Percentiles rank a stretch among this genome's conserved stretches.
Conservation (phyloP, 2,888 invertebrate species). For the Phyto melanocephala region DNA sequence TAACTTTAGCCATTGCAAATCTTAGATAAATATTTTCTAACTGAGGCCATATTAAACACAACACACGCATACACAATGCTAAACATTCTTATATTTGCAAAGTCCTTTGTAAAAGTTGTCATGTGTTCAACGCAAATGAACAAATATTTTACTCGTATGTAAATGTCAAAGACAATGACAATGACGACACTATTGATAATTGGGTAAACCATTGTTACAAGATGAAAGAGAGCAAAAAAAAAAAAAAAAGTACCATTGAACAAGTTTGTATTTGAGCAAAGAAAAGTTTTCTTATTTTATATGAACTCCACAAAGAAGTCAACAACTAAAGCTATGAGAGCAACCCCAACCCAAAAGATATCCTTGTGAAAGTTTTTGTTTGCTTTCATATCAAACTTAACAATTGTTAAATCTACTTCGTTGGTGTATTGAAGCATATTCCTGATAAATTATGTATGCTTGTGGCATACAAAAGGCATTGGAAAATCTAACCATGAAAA, state of each 20-base stretch:
- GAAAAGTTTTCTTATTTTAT: slow-evolving; percentile 43
- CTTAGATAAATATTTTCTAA: slow-evolving; percentile 18
- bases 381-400: slow-evolving; percentile 29
- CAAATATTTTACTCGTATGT: slow-evolving; percentile 27
- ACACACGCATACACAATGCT: not conserved
- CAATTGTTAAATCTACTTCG: slow-evolving; percentile 36
- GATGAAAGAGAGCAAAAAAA: not conserved
- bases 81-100: not conserved
- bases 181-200: slow-evolving; percentile 43
- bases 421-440: slow-evolving; percentile 33
- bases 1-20: slow-evolving; percentile 7
- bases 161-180: slow-evolving; percentile 50
- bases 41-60: not conserved
- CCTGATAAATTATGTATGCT: slow-evolving; percentile 40
- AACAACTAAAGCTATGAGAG: slow-evolving; percentile 1
- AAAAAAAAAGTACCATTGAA: not conserved
- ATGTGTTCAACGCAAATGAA: slow-evolving; percentile 17
- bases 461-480: slow-evolving; percentile 35
- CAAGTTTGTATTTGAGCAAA: not conserved
- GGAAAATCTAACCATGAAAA: not conserved
- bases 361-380: slow-evolving; percentile 25
- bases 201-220: slow-evolving; percentile 29
- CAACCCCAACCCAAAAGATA: not conserved
- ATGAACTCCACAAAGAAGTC: not conserved
- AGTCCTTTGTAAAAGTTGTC: not conserved